Evolutionary conservation across 2,113 vertebrate species (phyloP).

Genomic region (Lamprotornis superbus): DNA sequence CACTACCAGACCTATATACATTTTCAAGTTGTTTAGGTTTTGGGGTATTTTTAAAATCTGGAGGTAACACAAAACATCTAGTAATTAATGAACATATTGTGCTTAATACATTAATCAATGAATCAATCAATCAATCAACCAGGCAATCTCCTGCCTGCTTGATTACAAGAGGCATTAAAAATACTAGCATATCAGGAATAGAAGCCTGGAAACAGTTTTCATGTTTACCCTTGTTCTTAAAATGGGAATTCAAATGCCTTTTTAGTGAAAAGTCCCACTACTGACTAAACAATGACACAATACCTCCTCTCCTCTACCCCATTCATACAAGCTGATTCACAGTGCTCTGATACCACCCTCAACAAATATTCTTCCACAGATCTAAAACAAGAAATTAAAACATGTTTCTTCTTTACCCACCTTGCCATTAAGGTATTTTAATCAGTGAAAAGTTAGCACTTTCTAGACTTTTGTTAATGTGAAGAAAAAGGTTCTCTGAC

Average conservation of each 20-base stretch:
- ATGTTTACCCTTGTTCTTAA: not conserved
- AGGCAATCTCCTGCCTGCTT: not conserved
- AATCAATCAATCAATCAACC: not conserved
- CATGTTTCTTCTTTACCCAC: not conserved
- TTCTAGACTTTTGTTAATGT: slow-evolving; percentile 41
- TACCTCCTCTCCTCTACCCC: not conserved
- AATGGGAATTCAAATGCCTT: not conserved
- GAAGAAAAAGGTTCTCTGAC: slow-evolving; percentile 46
- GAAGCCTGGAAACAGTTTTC: not conserved
- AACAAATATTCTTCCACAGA: not conserved
- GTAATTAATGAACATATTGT: not conserved
- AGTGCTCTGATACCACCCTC: not conserved
- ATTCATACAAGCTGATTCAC: not conserved
- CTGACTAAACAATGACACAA: not conserved
- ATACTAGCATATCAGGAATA: not conserved
- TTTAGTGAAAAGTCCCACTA: not conserved
- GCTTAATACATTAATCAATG: not conserved
- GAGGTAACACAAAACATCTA: not conserved
- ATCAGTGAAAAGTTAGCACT: slow-evolving; percentile 58
- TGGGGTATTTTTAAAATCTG: not conserved
- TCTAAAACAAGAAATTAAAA: not conserved
- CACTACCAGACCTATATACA: not conserved
- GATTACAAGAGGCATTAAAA: not conserved
- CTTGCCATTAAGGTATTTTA: slow-evolving; percentile 45
- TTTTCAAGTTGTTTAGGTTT: not conserved